Base-by-base conservation (phyloP, 2,797 vertebrate species). In the Nannoperca australis region DNA sequence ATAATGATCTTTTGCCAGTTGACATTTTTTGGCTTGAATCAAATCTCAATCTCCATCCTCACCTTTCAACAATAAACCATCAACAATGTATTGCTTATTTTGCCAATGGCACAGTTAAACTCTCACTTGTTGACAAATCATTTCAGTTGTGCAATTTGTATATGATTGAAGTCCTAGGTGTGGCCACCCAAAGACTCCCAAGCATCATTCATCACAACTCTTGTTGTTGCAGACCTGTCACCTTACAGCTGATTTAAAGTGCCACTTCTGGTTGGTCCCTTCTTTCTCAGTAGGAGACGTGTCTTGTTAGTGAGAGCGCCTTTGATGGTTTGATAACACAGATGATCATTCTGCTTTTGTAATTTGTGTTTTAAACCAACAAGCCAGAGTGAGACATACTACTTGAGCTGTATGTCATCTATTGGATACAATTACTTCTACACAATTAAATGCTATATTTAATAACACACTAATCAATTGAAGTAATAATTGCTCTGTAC, bases 121-220 rank as follows among this genome's bases (percentile, higher is more conserved):
- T 55, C 59, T 73, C 38, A 60, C 38, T 61, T 73, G 42, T 78
- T 78, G 62, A 79, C 68, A 64, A 65, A 73, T 78, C 18, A 59
- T 76, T 69, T 64, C 65, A 42, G 58, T 5, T 53, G 63, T 11
- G 50, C 65, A 70, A n/a, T 85, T 60, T 24, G 58, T 63, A 54
- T 63, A 22, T 65, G 64, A 82, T n/a, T 71, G 55, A 78, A 64
- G 70, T 68, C 42, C 44, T 42, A 5, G 32, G 24, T 36, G 60
- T 71, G 77, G 67, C 60, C 30, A 50, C 71, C 76, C 54, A 67
- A 61, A 54, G 58, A 73, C 53, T 70, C 18, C 11, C 67, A 66
- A 65, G 78, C 74, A 42, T 73, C 67, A 56, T 72, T 82, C 59
- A 83, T 77, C 69, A 68, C 75, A 64, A 4, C 15, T n/a, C 24